phyloP scores from a whole-genome alignment of 2,797 vertebrate genomes.

The Pagetopsis macropterus region DNA sequence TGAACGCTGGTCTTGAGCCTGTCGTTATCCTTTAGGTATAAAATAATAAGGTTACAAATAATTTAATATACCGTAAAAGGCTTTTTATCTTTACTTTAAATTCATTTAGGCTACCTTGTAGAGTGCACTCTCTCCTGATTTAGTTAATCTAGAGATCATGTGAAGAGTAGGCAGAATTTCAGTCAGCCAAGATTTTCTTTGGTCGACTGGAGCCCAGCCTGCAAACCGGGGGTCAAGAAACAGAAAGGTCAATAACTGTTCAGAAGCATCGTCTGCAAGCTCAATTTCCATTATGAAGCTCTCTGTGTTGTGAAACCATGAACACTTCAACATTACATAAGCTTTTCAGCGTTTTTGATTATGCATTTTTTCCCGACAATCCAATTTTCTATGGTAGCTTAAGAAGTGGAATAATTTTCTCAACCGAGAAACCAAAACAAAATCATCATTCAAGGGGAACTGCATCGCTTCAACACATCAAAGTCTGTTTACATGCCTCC shows the following conservation, averaged over 20 bases:
- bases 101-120: too few relatives aligned
- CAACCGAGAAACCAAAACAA: not conserved
- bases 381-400: not conserved
- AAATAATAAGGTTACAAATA: too few relatives aligned
- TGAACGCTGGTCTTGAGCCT: too few relatives aligned
- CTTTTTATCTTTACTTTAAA: too few relatives aligned
- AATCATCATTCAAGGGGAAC: not conserved
- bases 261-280: not conserved
- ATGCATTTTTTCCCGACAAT: slow-evolving; percentile 3
- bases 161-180: too few relatives aligned
- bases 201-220: not conserved
- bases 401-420: not conserved
- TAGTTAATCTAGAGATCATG: too few relatives aligned
- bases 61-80: too few relatives aligned
- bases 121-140: too few relatives aligned
- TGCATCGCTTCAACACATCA: not conserved
- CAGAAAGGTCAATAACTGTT: slow-evolving; percentile 17
- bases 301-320: not conserved
- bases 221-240: slow-evolving; percentile 20
- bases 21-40: too few relatives aligned
- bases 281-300: not conserved
- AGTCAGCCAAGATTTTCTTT: too few relatives aligned
- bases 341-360: not conserved
- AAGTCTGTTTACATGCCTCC: not conserved
- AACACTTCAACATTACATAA: not conserved